These are phyloP conservation scores for Zonotrichia albicollis DNA, from an alignment of 2,797 vertebrate species.

Conservation along the genomic window DNA sequence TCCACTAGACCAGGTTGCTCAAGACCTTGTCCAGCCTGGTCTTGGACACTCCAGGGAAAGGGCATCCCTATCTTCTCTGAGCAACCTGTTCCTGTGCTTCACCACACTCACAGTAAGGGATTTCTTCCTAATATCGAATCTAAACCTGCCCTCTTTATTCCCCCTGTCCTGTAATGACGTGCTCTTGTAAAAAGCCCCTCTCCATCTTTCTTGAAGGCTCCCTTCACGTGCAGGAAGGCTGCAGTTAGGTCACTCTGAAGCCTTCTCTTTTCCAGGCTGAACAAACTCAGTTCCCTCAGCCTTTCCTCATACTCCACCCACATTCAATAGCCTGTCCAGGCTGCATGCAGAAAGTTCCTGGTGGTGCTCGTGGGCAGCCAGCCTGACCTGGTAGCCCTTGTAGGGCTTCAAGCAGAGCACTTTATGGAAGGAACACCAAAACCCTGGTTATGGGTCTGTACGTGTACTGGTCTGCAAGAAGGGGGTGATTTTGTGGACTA, in stretches of 20 bases:
- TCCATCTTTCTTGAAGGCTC: neutral
- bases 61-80: neutral
- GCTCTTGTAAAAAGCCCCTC: neutral
- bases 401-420: rapidly evolving
- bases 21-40: neutral
- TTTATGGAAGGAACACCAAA: neutral
- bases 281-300: neutral
- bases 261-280: too few relatives aligned
- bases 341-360: neutral
- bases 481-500: neutral
- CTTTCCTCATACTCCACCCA: neutral
- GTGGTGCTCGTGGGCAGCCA: rapidly evolving
- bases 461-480: neutral
- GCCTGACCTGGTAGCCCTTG: neutral
- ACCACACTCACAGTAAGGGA: neutral
- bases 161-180: too few relatives aligned
- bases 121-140: neutral
- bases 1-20: neutral
- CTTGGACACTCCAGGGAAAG: neutral
- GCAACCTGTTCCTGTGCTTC: neutral
- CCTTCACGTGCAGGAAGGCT: neutral
- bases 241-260: neutral
- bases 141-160: neutral
- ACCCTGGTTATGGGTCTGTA: neutral
- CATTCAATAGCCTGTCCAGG: neutral